Base-by-base conservation (phyloP, 2,113 vertebrate species). In the Austrofundulus limnaeus region DNA sequence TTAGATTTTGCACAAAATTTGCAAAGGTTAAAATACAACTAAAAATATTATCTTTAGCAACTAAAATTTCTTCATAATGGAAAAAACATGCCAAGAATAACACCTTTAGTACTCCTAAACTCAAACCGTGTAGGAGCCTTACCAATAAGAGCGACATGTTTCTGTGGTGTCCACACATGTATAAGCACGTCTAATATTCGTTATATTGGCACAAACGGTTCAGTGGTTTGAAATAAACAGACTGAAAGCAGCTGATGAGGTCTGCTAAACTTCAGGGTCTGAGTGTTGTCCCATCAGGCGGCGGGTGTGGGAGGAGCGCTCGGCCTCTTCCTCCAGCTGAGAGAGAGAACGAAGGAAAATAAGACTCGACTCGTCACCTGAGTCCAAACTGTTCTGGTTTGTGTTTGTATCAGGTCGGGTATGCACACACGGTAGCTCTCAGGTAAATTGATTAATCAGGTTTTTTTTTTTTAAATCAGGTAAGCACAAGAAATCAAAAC, bases 301-400 rank as follows among this genome's bases (percentile, higher is more conserved):
- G 16, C 46, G 77, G 42, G 79, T 85, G 28, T 90, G 92, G 15
- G 84, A 63, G n/a, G 68, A 80, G 41, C 15, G 34, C 23, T 66
- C 70, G 8, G 67, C 73, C 55, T 80, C 88, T 31, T 82, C 90
- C 72, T 90, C 87, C 51, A 91, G 53, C 93, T 93, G 67, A 4
- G 63, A 62, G 25, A 77, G 19, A 83, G 0, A 81, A 50, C 6
- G 9, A 49, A 69, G 21, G 11, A 41, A 72, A 38, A 15, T 34
- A 43, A 17, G 12, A 15, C 46, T 31, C 7, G 10, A 15, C 49
- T 24, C 7, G 63, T 66, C 39, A 63, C 11, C 48, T 42, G 2
- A 45, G 9, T 42, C 15, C 13, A 45, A 31, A 24, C 17, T 0
- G 11, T 49, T 57, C 52, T 4, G 39, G 20, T 57, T 54, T 53